Evolutionary conservation across 2,888 invertebrate genomes (phyloP).

Genomic region (Phyto melanocephala): DNA sequence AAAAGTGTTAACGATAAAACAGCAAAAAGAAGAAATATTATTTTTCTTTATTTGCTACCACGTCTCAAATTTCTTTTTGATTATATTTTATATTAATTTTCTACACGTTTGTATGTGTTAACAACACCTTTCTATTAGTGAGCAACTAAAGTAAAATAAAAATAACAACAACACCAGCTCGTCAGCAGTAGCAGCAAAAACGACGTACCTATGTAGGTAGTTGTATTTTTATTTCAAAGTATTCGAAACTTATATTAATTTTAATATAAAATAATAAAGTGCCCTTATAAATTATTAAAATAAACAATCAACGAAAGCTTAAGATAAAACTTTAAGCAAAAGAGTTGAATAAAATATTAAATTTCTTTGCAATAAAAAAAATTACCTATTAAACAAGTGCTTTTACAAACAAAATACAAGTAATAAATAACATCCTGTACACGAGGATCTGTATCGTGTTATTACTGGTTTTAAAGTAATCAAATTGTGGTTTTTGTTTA

Average conservation of each 20-base stretch:
- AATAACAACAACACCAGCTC: constrained; percentile 29
- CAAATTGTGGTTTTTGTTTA: neutral
- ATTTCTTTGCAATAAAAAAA: neutral
- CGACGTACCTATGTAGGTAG: constrained; percentile 31
- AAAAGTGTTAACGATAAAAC: constrained; percentile 2
- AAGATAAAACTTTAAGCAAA: constrained; percentile 33
- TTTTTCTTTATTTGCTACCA: constrained; percentile 20
- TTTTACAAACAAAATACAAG: neutral
- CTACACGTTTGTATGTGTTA: constrained; percentile 41
- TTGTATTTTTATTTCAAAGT: constrained; percentile 32
- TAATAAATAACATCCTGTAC: constrained; percentile 69
- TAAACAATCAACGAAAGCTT: constrained; percentile 22
- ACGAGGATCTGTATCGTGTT: constrained; percentile 76
- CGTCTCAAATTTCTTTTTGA: constrained; percentile 60
- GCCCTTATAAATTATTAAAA: constrained; percentile 60
- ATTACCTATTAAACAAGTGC: constrained; percentile 33
- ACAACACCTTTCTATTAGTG: constrained; percentile 62
- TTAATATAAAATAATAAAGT: constrained; percentile 45
- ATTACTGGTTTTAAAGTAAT: no score
- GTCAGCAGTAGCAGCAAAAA: constrained; percentile 28
- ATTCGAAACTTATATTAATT: constrained; percentile 30
- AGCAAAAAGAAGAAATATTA: constrained; percentile 14
- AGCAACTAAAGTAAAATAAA: constrained; percentile 44
- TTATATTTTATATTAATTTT: constrained; percentile 25
- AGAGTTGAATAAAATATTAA: neutral